A percentile compares a stretch with the other conserved stretches of the same genome.
phyloP scores from a whole-genome alignment of 2,113 vertebrate genomes.

The Elephantulus edwardii region DNA sequence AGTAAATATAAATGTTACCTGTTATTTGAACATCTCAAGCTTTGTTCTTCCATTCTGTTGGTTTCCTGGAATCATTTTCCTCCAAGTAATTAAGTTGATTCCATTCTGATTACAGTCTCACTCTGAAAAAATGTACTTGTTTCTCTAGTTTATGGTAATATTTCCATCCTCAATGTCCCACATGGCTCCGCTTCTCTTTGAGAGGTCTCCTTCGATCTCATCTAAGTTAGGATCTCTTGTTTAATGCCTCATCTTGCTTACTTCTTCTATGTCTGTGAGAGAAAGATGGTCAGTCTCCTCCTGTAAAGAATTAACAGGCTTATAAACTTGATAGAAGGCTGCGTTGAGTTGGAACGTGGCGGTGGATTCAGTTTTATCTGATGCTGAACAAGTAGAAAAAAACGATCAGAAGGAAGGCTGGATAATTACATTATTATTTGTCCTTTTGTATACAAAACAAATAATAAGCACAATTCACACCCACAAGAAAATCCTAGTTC shows the following conservation, averaged over 20 bases:
- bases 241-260: fast-evolving
- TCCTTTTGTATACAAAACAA: neutral
- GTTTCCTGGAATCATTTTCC: neutral
- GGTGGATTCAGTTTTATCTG: too few species aligned
- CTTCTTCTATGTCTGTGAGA: too few species aligned
- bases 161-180: neutral
- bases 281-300: too few species aligned
- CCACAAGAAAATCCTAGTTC: neutral
- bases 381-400: neutral
- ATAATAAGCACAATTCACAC: neutral
- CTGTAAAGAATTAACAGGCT: too few species aligned
- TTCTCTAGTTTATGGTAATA: neutral
- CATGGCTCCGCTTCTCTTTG: neutral
- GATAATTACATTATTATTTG: neutral
- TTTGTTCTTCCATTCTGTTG: neutral
- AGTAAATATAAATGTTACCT: neutral
- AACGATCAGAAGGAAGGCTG: neutral
- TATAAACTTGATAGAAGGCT: too few species aligned
- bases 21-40: neutral
- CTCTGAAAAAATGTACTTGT: neutral
- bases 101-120: neutral
- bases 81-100: neutral
- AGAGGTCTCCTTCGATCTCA: neutral
- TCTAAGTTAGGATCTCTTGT: neutral
- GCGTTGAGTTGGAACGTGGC: too few species aligned